These are phyloP conservation scores for Marmota monax DNA, from an alignment of 2,113 vertebrate genomes.

Conservation along the genomic window DNA sequence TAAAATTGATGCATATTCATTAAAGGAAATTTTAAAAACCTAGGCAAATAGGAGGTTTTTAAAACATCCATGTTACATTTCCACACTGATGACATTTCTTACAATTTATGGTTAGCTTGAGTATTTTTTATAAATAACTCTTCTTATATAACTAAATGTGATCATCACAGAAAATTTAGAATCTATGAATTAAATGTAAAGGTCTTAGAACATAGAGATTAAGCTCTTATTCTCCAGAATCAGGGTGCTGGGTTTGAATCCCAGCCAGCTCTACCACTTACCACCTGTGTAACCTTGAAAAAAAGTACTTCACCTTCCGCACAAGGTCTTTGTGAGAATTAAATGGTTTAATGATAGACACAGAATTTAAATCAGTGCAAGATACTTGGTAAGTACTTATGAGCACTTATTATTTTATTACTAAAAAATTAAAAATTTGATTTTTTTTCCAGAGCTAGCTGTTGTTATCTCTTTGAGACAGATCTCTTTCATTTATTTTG, in stretches of 20 bases:
- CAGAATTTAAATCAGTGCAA: neutral
- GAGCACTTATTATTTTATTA: neutral
- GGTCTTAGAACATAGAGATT: neutral
- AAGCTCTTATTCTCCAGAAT: neutral
- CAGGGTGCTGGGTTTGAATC: neutral
- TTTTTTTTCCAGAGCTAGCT: neutral
- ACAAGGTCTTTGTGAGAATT: neutral
- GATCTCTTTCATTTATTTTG: neutral
- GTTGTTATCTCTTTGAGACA: neutral
- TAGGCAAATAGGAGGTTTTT: neutral
- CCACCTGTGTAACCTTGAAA: neutral
- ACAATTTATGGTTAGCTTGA: neutral
- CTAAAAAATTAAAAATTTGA: constrained; percentile 5
- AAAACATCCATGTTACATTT: neutral
- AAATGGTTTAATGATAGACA: neutral
- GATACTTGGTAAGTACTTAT: neutral
- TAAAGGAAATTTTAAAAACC: constrained; percentile 53
- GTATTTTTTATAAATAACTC: neutral
- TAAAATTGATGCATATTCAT: neutral
- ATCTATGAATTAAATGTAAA: neutral
- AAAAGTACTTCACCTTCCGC: neutral
- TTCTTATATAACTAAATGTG: neutral
- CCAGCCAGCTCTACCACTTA: neutral
- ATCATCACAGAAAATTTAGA: neutral
- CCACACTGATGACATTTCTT: neutral